phyloP scores from a whole-genome alignment of 2,113 vertebrate genomes.

The Jacana jacana region DNA sequence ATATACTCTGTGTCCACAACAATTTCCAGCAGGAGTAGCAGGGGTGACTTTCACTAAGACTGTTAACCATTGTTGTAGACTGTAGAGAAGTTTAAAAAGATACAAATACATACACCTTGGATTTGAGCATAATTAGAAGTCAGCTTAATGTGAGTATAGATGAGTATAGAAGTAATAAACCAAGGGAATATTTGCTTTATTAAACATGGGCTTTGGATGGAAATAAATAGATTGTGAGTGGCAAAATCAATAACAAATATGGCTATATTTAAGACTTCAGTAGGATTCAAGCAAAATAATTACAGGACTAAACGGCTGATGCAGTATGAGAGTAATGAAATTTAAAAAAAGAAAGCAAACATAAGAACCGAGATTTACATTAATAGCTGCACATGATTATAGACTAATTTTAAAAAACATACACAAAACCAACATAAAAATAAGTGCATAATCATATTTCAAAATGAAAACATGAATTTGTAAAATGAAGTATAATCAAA shows the following conservation, averaged over 20 bases:
- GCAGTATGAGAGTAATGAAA: background rate
- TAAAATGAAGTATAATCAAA: background rate
- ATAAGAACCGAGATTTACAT: background rate
- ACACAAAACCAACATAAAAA: background rate
- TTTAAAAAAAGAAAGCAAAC: background rate
- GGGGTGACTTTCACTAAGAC: too few species aligned
- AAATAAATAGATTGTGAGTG: background rate
- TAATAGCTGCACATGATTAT: background rate
- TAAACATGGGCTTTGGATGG: background rate
- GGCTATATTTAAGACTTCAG: background rate
- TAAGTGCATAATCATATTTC: background rate
- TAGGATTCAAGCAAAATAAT: background rate
- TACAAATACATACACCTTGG: background rate
- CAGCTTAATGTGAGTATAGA: background rate
- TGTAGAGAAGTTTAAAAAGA: background rate
- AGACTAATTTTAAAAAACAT: background rate
- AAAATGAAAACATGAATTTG: background rate
- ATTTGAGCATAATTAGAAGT: background rate
- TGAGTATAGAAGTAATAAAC: background rate
- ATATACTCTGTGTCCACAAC: too few species aligned
- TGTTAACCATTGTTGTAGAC: background rate
- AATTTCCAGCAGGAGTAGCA: too few species aligned
- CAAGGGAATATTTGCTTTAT: background rate
- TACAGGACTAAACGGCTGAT: background rate
- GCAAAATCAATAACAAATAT: background rate